Evolutionary conservation across 2,113 vertebrate species (phyloP), one percentile per base, ranked within the genome.

Genomic region (Pampusana beccarii): DNA sequence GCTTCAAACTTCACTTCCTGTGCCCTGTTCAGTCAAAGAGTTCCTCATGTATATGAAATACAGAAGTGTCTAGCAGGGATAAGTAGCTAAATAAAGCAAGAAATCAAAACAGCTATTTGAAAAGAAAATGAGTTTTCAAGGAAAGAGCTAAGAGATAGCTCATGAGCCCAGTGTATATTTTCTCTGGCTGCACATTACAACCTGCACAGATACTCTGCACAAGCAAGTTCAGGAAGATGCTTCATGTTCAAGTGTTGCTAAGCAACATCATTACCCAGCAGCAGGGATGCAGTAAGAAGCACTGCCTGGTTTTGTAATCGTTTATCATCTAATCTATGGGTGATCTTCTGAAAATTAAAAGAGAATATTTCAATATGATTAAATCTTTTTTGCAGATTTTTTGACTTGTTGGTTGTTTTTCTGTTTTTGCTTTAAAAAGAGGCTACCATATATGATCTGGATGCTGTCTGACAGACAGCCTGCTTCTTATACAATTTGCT

Each of bases 181-280:
- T 92, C 71, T 79, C 73, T 79, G 69, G 86, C 70, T 3, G 1
- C 36, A 95, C 83, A 92, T 96, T 91, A 78, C 80, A 97, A 97
- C 80, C 61, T 75, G 33, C 93, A 91, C 73, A 78, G 83, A 70
- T 31, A 62, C 85, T 90, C 73, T 10, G 15, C 90, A 96, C 64
- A 93, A 98, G 54, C 88, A 94, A 96, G 36, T 93, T 16, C 31
- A 79, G 65, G 65, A 95, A 33, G 65, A 96, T 94, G 91, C 86
- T 96, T 95, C 89, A 17, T 95, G 93, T 88, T 81, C 88, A 80
- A 86, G 44, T 62, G 97, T 98, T 98, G 97, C 98, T 97, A 97
- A 92, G 98, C 97, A 98, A 98, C 97, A 11, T 89, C 96, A 94
- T 79, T 93, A 86, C 53, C 83, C 97, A 96, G 93, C 86, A 97